Evolutionary conservation across 2,888 invertebrate genomes (phyloP).

Genomic region (Oscheius onirici): DNA sequence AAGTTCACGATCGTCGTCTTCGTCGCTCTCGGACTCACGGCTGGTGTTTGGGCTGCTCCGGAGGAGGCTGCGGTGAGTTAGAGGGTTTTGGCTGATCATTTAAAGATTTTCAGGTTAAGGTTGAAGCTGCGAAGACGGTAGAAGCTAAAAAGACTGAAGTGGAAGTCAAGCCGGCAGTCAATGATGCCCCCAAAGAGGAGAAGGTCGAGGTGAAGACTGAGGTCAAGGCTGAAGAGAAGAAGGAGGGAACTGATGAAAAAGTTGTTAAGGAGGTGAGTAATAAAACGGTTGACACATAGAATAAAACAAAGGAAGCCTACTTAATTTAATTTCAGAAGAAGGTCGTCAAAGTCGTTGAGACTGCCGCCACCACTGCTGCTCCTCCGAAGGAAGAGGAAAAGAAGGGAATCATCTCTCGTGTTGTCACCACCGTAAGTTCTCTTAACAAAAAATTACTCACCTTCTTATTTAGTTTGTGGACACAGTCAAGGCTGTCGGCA

Average conservation of each 20-base stretch:
- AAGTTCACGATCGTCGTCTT: neutral
- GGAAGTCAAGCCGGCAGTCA: neutral
- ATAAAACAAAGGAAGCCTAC: too few relatives aligned
- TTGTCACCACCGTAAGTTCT: neutral
- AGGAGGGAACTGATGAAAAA: too few relatives aligned
- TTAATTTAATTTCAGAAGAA: too few relatives aligned
- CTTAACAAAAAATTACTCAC: neutral
- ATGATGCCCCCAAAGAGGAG: neutral
- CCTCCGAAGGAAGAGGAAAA: neutral
- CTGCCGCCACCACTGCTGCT: neutral
- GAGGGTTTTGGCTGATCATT: neutral
- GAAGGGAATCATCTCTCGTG: constrained; percentile 1
- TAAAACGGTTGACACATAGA: too few relatives aligned
- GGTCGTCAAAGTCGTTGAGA: too few relatives aligned
- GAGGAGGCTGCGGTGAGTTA: neutral
- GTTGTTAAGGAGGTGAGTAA: too few relatives aligned
- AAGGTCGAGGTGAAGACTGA: neutral
- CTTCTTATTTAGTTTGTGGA: neutral
- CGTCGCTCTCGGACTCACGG: neutral
- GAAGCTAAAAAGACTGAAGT: too few relatives aligned
- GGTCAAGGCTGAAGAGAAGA: neutral
- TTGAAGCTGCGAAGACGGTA: neutral
- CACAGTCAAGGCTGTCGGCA: neutral
- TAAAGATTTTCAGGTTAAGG: neutral
- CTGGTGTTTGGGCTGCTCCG: neutral